Percentiles rank a stretch among this genome's conserved stretches.
phyloP scores from a whole-genome alignment of 2,797 vertebrate species.

The Chaetophractus vellerosus region DNA sequence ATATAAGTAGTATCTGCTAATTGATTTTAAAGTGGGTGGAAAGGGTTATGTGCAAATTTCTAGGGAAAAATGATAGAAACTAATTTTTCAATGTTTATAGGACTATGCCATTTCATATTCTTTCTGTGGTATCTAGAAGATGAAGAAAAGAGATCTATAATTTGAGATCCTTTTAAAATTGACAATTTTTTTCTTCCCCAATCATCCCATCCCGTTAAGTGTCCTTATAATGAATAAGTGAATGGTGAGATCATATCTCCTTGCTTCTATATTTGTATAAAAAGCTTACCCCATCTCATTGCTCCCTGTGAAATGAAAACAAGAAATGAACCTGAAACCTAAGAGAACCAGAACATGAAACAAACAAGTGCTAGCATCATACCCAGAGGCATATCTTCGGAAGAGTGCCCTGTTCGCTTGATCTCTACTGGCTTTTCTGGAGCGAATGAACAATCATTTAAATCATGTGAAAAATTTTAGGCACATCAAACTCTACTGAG shows the following conservation, averaged over 20 bases:
- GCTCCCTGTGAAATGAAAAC: background rate
- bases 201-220: background rate
- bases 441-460: background rate
- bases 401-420: background rate
- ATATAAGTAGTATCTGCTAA: background rate
- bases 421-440: background rate
- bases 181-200: background rate
- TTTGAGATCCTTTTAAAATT: background rate
- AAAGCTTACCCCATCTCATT: background rate
- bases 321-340: conserved; percentile 35
- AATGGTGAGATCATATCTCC: background rate
- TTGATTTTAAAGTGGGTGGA: conserved; percentile 5
- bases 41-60: conserved; percentile 23
- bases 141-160: background rate
- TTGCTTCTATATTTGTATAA: background rate
- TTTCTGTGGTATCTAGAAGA: conserved; percentile 39
- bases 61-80: background rate
- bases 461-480: conserved; percentile 4
- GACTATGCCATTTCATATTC: background rate
- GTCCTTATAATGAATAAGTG: background rate
- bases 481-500: background rate
- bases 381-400: background rate
- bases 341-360: background rate
- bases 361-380: background rate
- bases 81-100: background rate